Percentiles rank a stretch among this genome's conserved stretches.
Evolutionary conservation across 1,140 invertebrate species (phyloP).

Genomic region (Heliconius nattereri): DNA sequence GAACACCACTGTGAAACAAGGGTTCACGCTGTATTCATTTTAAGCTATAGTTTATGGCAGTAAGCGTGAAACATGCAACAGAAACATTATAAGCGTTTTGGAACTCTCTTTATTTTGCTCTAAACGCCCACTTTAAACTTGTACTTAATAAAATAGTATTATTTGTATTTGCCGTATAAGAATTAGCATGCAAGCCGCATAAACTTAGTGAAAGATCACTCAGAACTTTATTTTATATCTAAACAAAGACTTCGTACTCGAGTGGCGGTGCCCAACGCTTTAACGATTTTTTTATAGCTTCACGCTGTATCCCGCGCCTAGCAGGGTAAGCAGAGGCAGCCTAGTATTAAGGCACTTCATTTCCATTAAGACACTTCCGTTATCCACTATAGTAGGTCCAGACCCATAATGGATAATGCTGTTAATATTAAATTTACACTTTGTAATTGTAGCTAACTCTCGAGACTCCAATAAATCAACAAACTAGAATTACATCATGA

Average conservation of each 20-base stretch:
- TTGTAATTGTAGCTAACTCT: background rate
- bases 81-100: background rate
- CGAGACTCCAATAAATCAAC: background rate
- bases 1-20: background rate
- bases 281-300: no score
- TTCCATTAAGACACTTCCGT: no score
- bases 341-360: no score
- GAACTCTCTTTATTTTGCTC: background rate
- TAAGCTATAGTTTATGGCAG: background rate
- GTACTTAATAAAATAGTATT: background rate
- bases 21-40: background rate
- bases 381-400: background rate
- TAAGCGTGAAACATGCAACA: conserved; percentile 8
- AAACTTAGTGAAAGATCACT: no score
- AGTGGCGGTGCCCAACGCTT: no score
- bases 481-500: background rate
- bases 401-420: background rate
- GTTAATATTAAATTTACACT: background rate
- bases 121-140: background rate
- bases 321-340: no score
- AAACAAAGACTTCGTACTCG: no score
- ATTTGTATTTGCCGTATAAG: background rate
- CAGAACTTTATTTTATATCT: no score
- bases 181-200: no score
- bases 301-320: no score